A percentile compares a stretch with the other conserved stretches of the same genome.
Evolutionary conservation across 2,113 vertebrate genomes (phyloP).

Genomic region (Potamarius usumacintae): DNA sequence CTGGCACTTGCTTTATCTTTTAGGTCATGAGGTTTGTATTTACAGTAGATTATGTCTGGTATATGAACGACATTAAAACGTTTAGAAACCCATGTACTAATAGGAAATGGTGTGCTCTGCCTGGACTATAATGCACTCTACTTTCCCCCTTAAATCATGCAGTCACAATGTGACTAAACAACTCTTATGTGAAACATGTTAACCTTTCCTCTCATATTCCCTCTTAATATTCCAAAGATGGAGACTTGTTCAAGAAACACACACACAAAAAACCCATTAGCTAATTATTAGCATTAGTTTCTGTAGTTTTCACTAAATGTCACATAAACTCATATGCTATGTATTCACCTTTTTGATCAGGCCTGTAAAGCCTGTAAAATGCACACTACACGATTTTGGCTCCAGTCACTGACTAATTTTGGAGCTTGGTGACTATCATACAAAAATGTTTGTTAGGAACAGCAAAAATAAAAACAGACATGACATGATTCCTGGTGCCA

Average conservation of each 20-base stretch:
- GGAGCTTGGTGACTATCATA: neutral
- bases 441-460: neutral
- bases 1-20: too few species aligned
- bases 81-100: neutral
- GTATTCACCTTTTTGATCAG: neutral
- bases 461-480: neutral
- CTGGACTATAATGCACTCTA: neutral
- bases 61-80: neutral
- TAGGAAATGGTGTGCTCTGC: neutral
- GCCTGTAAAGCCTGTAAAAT: neutral
- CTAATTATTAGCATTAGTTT: neutral
- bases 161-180: neutral
- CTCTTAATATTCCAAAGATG: neutral
- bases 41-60: neutral
- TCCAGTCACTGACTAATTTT: neutral
- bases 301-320: neutral
- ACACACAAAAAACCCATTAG: neutral
- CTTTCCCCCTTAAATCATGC: neutral
- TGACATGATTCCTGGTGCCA: neutral
- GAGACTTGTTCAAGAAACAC: neutral
- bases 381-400: neutral
- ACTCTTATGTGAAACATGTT: neutral
- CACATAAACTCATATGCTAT: neutral
- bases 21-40: too few species aligned
- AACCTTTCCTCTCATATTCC: neutral